Conservation (phyloP, 2,888 invertebrate genomes). For the Saturnia japonica region DNA sequence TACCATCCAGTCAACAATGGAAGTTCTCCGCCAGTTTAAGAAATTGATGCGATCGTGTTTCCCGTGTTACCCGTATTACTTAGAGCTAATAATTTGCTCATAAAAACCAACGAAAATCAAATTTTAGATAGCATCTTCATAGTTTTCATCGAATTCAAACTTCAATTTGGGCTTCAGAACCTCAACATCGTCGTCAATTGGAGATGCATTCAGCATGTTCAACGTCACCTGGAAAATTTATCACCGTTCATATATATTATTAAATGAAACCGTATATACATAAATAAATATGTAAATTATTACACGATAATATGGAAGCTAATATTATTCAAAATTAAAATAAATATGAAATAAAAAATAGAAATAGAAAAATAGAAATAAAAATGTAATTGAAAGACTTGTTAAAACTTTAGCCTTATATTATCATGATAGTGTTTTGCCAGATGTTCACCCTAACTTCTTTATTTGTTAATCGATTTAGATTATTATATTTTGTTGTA, state of each 20-base stretch:
- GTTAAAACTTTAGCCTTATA: not conserved
- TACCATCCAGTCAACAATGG: too few species aligned
- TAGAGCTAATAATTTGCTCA: not conserved
- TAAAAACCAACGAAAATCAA: constrained; percentile 43
- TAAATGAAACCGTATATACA: too few species aligned
- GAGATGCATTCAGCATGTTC: constrained; percentile 96
- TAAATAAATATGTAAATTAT: too few species aligned
- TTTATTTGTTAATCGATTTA: too few species aligned
- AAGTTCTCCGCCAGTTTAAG: too few species aligned
- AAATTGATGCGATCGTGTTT: too few species aligned
- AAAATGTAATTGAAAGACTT: not conserved
- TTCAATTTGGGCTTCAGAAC: constrained; percentile 90
- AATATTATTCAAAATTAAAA: not conserved
- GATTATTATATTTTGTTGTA: too few species aligned
- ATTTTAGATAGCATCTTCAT: constrained; percentile 86
- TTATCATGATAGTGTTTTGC: too few species aligned
- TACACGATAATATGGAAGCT: not conserved
- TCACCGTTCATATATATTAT: too few species aligned
- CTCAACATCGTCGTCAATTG: constrained; percentile 94
- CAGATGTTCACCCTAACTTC: too few species aligned
- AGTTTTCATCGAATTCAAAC: constrained; percentile 88
- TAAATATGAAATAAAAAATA: not conserved
- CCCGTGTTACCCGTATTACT: too few species aligned
- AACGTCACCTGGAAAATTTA: constrained; percentile 85
- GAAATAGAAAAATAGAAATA: not conserved